Percentiles rank a stretch among this genome's conserved stretches.
Evolutionary conservation across 2,113 vertebrate species (phyloP).

Genomic region (Vicugna pacos): DNA sequence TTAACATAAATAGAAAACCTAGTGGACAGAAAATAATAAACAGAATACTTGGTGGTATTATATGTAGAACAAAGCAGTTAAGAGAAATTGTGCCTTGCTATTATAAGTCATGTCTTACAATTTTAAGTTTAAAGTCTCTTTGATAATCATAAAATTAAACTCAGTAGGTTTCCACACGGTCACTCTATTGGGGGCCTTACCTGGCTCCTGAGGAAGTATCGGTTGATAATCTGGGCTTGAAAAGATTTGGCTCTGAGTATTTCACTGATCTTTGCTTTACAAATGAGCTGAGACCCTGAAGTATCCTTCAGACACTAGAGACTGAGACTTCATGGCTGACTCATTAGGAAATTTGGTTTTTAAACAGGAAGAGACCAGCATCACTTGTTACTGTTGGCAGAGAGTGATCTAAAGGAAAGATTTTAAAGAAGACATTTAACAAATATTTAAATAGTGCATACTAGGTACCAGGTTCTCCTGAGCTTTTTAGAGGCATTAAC

Average conservation of each 20-base stretch:
- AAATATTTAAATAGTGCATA: not conserved
- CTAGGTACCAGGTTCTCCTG: not conserved
- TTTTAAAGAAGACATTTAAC: not conserved
- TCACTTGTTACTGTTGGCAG: not conserved
- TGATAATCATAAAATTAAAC: not conserved
- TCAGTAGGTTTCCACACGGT: not conserved
- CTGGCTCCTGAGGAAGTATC: not conserved
- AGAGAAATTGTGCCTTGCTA: not conserved
- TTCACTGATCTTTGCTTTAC: not conserved
- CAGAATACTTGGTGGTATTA: not conserved
- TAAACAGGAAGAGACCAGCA: not conserved
- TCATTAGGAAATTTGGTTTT: not conserved
- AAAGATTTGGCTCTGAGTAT: not conserved
- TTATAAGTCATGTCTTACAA: not conserved
- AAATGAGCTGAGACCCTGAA: not conserved
- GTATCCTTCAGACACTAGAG: not conserved
- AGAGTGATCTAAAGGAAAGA: not conserved
- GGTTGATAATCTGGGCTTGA: not conserved
- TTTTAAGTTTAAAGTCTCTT: not conserved
- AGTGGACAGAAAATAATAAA: not conserved
- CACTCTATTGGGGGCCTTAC: not conserved
- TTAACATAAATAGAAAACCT: conserved; percentile 28
- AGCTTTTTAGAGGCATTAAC: not conserved
- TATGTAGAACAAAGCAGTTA: conserved; percentile 8
- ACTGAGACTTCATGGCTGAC: not conserved